These are phyloP conservation scores for Drosophila koepferae DNA, from an alignment of 2,888 invertebrate genomes.

Conservation along the genomic window DNA sequence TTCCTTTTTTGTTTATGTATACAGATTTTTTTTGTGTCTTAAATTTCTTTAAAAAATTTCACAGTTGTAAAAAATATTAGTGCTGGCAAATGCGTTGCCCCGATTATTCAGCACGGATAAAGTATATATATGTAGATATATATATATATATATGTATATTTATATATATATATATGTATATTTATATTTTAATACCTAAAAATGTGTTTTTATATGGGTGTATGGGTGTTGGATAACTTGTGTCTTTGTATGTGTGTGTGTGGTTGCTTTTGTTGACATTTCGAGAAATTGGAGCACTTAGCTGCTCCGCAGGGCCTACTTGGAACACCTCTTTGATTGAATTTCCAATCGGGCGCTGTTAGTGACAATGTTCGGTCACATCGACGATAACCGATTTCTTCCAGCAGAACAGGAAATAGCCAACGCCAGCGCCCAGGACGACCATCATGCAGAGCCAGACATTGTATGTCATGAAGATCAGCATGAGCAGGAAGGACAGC, in stretches of 20 bases:
- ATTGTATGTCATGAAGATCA: conserved; percentile 99
- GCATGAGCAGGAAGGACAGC: conserved; percentile 96
- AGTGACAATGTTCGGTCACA: conserved; percentile 98
- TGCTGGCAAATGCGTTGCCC: conserved; percentile 38
- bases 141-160: conserved; percentile 25
- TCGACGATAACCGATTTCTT: conserved; percentile 96
- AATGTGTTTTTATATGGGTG: conserved; percentile 26
- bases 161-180: conserved; percentile 44
- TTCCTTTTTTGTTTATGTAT: conserved; percentile 17
- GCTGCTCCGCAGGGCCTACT: conserved; percentile 21
- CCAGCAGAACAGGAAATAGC: conserved; percentile 98
- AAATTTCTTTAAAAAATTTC: conserved; percentile 60
- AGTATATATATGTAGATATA: conserved; percentile 36
- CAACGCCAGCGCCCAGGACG: conserved; percentile 94
- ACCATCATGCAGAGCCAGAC: conserved; percentile 96
- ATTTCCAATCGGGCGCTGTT: conserved; percentile 81
- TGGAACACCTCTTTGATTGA: conserved; percentile 25
- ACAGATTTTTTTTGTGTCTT: conserved; percentile 9
- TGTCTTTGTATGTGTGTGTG: conserved; percentile 10
- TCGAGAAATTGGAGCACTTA: conserved; percentile 80
- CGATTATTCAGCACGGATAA: conserved; percentile 43
- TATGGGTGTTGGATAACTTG: conserved; percentile 16
- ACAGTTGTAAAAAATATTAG: conserved; percentile 68
- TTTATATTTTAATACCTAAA: conserved; percentile 79
- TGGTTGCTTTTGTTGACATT: conserved; percentile 68